Conservation (phyloP, 2,888 invertebrate species). For the Conus canariensis region DNA sequence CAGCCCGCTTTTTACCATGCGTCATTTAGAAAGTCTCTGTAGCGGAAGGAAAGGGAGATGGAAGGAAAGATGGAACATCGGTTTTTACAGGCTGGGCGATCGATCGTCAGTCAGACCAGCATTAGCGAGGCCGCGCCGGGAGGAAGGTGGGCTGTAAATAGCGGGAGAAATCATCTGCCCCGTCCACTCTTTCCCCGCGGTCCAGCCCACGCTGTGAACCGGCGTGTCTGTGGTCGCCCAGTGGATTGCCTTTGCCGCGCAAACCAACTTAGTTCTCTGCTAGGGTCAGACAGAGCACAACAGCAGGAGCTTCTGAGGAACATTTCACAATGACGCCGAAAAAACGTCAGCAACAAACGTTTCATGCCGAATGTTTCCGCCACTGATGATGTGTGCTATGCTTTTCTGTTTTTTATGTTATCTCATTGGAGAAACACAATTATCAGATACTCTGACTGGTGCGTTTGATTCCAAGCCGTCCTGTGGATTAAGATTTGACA, state of each 20-base stretch:
- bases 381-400: not conserved
- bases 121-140: too few relatives aligned
- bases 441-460: not conserved
- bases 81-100: too few relatives aligned
- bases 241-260: not conserved
- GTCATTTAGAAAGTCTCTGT: not conserved
- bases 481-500: not conserved
- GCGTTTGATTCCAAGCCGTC: not conserved
- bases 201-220: too few relatives aligned
- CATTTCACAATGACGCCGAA: not conserved
- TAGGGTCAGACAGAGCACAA: too few relatives aligned
- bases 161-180: too few relatives aligned
- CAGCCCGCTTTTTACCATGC: not conserved
- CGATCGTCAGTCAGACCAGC: too few relatives aligned
- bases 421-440: not conserved
- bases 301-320: too few relatives aligned
- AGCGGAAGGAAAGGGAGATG: too few relatives aligned
- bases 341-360: not conserved
- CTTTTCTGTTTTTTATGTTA: constrained; percentile 6
- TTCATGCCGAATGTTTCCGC: not conserved
- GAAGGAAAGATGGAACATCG: too few relatives aligned
- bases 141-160: too few relatives aligned
- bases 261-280: not conserved
- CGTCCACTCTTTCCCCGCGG: too few relatives aligned
- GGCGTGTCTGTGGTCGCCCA: too few relatives aligned